Conservation (phyloP, 2,797 vertebrate genomes). For the Psittacula derbiana region DNA sequence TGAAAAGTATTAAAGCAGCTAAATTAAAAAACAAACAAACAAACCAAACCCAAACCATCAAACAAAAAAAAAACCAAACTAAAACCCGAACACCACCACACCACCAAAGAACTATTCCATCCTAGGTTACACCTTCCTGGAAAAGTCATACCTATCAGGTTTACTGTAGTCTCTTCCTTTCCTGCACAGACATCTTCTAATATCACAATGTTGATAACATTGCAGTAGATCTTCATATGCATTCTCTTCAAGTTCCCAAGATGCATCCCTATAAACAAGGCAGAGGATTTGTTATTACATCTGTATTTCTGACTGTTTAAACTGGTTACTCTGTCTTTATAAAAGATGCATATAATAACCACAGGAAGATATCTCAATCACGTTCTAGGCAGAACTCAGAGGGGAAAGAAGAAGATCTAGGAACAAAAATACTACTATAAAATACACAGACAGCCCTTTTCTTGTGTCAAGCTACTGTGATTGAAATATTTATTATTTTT, state of each 20-base stretch:
- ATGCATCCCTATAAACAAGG: conserved; percentile 86
- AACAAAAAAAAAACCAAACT: background rate
- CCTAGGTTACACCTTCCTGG: background rate
- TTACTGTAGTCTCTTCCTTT: conserved; percentile 83
- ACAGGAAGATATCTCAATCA: background rate
- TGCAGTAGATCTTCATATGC: conserved; percentile 91
- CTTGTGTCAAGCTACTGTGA: background rate
- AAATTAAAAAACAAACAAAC: background rate
- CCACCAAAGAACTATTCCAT: background rate
- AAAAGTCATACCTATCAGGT: conserved; percentile 75
- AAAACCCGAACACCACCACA: background rate
- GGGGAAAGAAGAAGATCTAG: background rate
- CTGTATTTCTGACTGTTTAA: background rate
- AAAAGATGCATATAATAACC: background rate
- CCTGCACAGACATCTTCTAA: conserved; percentile 80
- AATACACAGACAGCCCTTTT: background rate
- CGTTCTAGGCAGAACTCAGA: background rate
- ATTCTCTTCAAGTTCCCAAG: conserved; percentile 96
- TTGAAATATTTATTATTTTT: background rate
- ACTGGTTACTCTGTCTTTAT: background rate
- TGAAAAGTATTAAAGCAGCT: background rate
- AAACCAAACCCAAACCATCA: background rate
- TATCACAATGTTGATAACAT: conserved; percentile 86
- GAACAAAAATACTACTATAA: background rate
- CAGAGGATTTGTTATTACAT: background rate